phyloP scores from a whole-genome alignment of 2,888 invertebrate genomes.

The Hipparchia sbordonii region DNA sequence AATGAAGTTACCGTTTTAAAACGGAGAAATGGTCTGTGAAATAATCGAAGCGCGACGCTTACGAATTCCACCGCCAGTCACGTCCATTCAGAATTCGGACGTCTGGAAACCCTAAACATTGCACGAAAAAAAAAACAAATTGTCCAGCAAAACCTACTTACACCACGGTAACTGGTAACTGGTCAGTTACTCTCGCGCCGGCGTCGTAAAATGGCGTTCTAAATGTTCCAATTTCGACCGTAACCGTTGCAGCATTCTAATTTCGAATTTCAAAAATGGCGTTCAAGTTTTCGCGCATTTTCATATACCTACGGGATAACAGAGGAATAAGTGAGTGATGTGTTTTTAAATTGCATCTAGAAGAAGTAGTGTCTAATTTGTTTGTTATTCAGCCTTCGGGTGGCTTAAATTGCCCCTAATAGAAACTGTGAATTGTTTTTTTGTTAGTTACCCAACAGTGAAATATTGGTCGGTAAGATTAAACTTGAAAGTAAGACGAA shows the following conservation, averaged over 20 bases:
- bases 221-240: slow-evolving; percentile 35
- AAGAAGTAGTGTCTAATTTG: slow-evolving; percentile 13
- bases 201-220: slow-evolving; percentile 42
- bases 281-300: slow-evolving; percentile 33
- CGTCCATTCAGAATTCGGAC: slow-evolving; percentile 19
- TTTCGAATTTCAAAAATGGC: slow-evolving; percentile 40
- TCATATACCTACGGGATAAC: slow-evolving; percentile 38
- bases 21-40: not conserved
- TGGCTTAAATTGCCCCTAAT: slow-evolving; percentile 10
- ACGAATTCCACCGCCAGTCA: slow-evolving; percentile 20
- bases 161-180: slow-evolving; percentile 22
- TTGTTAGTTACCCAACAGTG: slow-evolving; percentile 23
- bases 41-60: not conserved
- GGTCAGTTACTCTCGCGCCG: slow-evolving; percentile 45
- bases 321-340: slow-evolving; percentile 40
- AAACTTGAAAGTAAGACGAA: slow-evolving; percentile 3
- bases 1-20: not conserved
- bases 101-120: slow-evolving; percentile 35
- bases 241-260: slow-evolving; percentile 27
- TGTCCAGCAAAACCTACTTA: slow-evolving; percentile 39
- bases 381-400: slow-evolving; percentile 19
- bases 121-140: slow-evolving; percentile 38
- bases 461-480: slow-evolving; percentile 22
- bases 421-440: slow-evolving; percentile 15
- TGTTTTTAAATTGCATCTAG: slow-evolving; percentile 23